Conservation (phyloP, 2,113 vertebrate species). For the Mirza zaza region DNA sequence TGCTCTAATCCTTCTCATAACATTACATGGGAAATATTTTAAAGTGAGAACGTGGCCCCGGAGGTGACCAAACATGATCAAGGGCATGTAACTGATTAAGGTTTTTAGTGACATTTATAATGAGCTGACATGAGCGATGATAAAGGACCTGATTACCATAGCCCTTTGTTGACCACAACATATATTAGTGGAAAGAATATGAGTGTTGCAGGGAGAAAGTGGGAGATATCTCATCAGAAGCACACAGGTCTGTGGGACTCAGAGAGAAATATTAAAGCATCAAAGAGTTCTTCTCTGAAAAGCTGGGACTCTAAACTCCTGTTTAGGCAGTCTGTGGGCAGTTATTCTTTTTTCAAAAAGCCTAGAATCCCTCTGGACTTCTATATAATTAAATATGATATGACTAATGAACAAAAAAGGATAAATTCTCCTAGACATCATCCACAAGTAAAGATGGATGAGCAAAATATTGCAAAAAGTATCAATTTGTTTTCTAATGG, state of each 20-base stretch:
- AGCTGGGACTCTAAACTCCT: neutral
- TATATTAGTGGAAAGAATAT: neutral
- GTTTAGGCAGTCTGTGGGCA: neutral
- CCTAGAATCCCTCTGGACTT: neutral
- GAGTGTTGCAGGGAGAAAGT: neutral
- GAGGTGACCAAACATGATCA: neutral
- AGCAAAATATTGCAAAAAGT: neutral
- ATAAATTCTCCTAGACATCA: neutral
- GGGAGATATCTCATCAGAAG: accelerated
- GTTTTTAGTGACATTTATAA: neutral
- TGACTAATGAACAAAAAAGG: neutral
- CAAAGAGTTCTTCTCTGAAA: neutral
- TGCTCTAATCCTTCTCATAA: neutral
- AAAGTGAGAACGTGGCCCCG: neutral
- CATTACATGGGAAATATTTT: neutral
- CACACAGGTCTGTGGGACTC: neutral
- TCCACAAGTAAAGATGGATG: neutral
- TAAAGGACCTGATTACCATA: neutral
- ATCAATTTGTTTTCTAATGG: neutral
- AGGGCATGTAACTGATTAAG: neutral
- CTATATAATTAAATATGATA: slow-evolving; percentile 26
- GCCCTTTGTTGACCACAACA: neutral
- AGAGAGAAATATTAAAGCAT: neutral
- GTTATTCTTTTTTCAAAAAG: neutral
- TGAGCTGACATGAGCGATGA: neutral